Conservation (phyloP, 2,888 invertebrate species). For the Spisula solida region DNA sequence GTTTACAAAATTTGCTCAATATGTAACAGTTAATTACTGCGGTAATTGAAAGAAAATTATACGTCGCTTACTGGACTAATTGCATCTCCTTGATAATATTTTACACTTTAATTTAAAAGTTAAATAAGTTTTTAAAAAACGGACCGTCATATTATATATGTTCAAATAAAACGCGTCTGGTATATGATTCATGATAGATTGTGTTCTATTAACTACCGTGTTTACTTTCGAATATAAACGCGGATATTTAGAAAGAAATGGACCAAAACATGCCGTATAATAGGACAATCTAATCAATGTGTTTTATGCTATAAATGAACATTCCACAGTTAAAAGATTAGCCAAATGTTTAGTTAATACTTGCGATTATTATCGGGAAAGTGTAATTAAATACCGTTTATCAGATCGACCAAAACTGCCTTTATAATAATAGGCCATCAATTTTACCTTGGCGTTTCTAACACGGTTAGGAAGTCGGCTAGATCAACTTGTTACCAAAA, state of each 20-base stretch:
- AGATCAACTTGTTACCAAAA: background rate
- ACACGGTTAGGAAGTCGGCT: background rate
- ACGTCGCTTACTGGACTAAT: slow-evolving; percentile 21
- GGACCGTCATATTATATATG: background rate
- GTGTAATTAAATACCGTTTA: slow-evolving; percentile 6
- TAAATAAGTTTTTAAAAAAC: too few species aligned
- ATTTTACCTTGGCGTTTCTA: background rate
- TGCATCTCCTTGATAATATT: slow-evolving; percentile 13
- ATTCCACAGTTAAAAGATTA: slow-evolving; percentile 1
- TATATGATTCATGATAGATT: background rate
- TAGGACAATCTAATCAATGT: background rate
- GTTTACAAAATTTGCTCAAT: background rate
- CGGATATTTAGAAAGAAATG: background rate
- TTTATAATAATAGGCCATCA: background rate
- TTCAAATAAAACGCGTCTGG: background rate
- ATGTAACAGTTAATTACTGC: slow-evolving; percentile 5
- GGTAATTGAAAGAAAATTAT: slow-evolving; percentile 20
- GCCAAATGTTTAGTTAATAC: slow-evolving; percentile 10
- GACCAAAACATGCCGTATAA: slow-evolving; percentile 8
- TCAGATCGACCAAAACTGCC: background rate
- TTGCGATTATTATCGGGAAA: background rate
- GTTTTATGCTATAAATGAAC: background rate
- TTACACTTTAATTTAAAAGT: slow-evolving; percentile 38
- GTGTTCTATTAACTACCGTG: background rate
- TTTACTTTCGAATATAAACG: background rate